A percentile compares a stretch with the other conserved stretches of the same genome.
phyloP scores from a whole-genome alignment of 2,888 invertebrate genomes.

The Hypercompe scribonia region DNA sequence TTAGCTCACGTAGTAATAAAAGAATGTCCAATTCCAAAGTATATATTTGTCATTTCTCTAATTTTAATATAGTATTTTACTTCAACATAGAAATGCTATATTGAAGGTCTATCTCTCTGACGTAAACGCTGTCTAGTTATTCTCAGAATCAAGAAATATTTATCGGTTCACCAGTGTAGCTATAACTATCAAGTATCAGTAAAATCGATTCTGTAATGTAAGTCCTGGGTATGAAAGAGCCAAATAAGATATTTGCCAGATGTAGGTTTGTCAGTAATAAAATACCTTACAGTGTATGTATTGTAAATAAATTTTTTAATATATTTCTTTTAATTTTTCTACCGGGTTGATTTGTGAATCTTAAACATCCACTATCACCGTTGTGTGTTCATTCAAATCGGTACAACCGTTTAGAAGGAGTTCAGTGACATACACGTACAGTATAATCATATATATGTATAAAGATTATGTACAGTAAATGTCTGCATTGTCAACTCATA shows the following conservation, averaged over 20 bases:
- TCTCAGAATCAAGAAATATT: background rate
- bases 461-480: constrained; percentile 10
- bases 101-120: background rate
- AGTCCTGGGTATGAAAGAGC: background rate
- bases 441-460: too few relatives aligned
- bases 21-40: background rate
- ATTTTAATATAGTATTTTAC: too few relatives aligned
- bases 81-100: background rate
- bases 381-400: too few relatives aligned
- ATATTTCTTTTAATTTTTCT: too few relatives aligned
- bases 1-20: background rate
- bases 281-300: background rate
- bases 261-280: background rate
- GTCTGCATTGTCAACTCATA: constrained; percentile 37
- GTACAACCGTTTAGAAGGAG: too few relatives aligned
- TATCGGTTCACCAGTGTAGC: background rate
- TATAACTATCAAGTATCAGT: background rate
- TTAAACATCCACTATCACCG: too few relatives aligned
- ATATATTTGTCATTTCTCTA: background rate
- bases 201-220: background rate
- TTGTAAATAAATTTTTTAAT: background rate
- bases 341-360: too few relatives aligned
- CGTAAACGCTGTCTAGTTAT: background rate
- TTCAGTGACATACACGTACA: too few relatives aligned
- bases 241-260: background rate